phyloP scores from a whole-genome alignment of 2,888 invertebrate genomes.

The Ametastegia equiseti region DNA sequence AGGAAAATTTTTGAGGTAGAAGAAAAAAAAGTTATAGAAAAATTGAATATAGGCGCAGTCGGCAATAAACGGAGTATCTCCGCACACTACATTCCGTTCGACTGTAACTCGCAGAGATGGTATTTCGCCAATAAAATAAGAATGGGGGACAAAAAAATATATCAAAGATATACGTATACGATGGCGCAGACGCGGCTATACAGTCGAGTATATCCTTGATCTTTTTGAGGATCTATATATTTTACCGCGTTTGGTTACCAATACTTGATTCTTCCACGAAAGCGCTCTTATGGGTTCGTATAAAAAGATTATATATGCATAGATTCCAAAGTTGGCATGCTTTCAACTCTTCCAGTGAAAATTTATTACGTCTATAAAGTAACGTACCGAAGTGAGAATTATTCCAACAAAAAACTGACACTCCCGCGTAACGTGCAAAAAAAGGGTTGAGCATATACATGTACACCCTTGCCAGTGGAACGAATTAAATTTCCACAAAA shows the following conservation, averaged over 20 bases:
- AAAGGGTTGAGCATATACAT: too few species aligned
- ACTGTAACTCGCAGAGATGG: conserved; percentile 17
- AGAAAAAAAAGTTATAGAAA: neutral
- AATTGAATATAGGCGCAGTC: neutral
- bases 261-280: conserved; percentile 37
- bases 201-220: conserved; percentile 35
- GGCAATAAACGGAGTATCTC: conserved; percentile 2
- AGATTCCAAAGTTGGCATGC: conserved; percentile 60
- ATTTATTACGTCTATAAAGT: conserved; percentile 60
- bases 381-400: conserved; percentile 53
- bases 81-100: neutral
- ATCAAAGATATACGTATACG: conserved; percentile 14
- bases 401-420: conserved; percentile 28
- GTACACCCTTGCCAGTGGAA: conserved; percentile 33
- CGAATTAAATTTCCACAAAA: conserved; percentile 22
- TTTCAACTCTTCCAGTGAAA: conserved; percentile 55
- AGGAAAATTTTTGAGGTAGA: too few species aligned
- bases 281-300: conserved; percentile 45
- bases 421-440: conserved; percentile 29
- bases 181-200: conserved; percentile 16
- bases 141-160: conserved; percentile 16
- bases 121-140: conserved; percentile 2
- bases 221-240: conserved; percentile 43
- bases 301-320: conserved; percentile 59
- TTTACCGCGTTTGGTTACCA: conserved; percentile 44